Evolutionary conservation across 2,888 invertebrate genomes (phyloP), one percentile per base, ranked within the genome.

Genomic region (Acrobasis suavella): DNA sequence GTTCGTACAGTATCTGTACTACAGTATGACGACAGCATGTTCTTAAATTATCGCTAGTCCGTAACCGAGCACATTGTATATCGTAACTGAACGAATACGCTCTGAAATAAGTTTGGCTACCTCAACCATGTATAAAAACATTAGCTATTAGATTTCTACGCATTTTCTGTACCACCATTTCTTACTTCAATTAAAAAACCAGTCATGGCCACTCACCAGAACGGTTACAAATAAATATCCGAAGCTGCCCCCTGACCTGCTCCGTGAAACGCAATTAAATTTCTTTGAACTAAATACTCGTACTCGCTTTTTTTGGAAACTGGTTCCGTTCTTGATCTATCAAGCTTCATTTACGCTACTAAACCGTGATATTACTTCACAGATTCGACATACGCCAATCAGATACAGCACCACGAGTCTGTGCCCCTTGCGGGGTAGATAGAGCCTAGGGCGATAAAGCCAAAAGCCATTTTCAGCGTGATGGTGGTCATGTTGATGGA

Each of bases 231-330:
- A 80, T 80, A 81, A 74, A 66, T 65, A 65, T 58, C 77, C 70
- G 71, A 70, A 72, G 70, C 70, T 75, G 82, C 82, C 83, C 86
- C 72, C 73, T 86, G 85, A 87, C 86, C 87, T 70, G 71, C 64
- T 75, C 77, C 75, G 76, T 79, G 78, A 80, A 85, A 83, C 73
- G 77, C 75, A 84, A 86, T 87, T 86, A 85, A 83, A 85, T 83
- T 80, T 85, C 80, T 82, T 81, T 80, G 81, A 76, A 78, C 83
- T 75, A 81, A 80, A 82, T 83, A 76, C 76, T 68, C 69, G 69
- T 62, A 70, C 69, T 72, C 66, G 65, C 67, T 67, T 68, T 70
- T 73, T 74, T 74, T 70, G 63, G 65, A 61, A 78, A 77, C 77
- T 65, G 72, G 76, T 77, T 77, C 70, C 72, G 68, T 67, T 66